Evolutionary conservation across 2,888 invertebrate genomes (phyloP).

Genomic region (Plagodis pulveraria): DNA sequence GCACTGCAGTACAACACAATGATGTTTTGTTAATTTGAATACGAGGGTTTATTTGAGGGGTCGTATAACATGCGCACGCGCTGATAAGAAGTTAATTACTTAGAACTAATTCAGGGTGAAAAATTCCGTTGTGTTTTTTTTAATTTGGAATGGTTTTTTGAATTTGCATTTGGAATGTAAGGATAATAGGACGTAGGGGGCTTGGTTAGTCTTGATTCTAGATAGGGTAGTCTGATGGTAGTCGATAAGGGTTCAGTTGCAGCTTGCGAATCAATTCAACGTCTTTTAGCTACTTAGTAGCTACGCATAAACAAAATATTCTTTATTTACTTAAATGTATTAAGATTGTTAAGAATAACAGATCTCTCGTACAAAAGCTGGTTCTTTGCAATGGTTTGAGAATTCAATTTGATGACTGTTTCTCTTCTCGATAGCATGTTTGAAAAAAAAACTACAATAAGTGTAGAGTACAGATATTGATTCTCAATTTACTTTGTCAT

Average conservation of each 20-base stretch:
- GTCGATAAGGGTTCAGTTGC: conserved; percentile 10
- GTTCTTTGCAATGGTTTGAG: too few relatives aligned
- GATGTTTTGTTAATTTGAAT: conserved; percentile 85
- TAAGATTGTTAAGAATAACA: too few relatives aligned
- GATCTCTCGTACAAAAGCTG: too few relatives aligned
- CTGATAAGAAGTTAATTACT: conserved; percentile 80
- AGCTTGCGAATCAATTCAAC: conserved; percentile 14
- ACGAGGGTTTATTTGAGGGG: conserved; percentile 65
- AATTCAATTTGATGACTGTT: too few relatives aligned
- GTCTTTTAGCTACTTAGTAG: not conserved
- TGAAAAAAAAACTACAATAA: too few relatives aligned
- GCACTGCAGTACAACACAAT: conserved; percentile 41
- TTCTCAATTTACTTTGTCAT: too few relatives aligned
- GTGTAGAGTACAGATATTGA: too few relatives aligned
- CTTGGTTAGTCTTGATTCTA: conserved; percentile 13
- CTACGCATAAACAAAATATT: too few relatives aligned
- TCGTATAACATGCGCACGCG: conserved; percentile 71
- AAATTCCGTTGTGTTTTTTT: conserved; percentile 68
- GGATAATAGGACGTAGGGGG: conserved; percentile 1
- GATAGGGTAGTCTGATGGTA: conserved; percentile 28
- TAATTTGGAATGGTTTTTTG: conserved; percentile 48
- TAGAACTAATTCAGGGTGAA: conserved; percentile 78
- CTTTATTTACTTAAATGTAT: too few relatives aligned
- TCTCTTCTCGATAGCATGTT: too few relatives aligned
- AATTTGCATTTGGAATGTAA: conserved; percentile 31